Evolutionary conservation across 1,140 invertebrate genomes (phyloP).

Genomic region (Propsilocerus akamusi): DNA sequence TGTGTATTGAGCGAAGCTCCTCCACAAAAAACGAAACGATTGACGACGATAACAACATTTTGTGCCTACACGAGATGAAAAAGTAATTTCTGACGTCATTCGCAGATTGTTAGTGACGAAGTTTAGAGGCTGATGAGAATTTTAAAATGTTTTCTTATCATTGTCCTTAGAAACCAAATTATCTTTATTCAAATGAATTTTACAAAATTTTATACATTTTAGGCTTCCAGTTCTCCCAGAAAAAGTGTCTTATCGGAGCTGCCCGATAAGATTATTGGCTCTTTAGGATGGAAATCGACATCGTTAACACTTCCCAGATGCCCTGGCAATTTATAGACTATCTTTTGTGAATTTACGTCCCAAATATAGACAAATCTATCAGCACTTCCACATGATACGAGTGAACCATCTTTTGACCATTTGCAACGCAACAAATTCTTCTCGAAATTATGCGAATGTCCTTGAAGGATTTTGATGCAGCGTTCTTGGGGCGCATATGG

Average conservation of each 20-base stretch:
- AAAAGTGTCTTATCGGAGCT: constrained; percentile 94
- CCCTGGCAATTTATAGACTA: constrained; percentile 93
- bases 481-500: constrained; percentile 74
- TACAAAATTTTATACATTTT: too few relatives aligned
- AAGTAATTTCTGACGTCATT: too few relatives aligned
- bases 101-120: too few relatives aligned
- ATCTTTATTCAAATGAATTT: too few relatives aligned
- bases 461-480: constrained; percentile 80
- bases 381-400: constrained; percentile 77
- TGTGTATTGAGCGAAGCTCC: too few relatives aligned
- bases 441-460: constrained; percentile 97
- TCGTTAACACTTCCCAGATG: constrained; percentile 97
- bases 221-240: constrained; percentile 87
- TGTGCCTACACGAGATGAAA: too few relatives aligned
- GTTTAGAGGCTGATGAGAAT: too few relatives aligned
- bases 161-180: too few relatives aligned
- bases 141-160: too few relatives aligned
- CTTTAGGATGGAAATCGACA: constrained; percentile 87
- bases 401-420: constrained; percentile 80
- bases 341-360: constrained; percentile 80
- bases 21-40: too few relatives aligned
- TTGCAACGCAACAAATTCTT: constrained; percentile 77
- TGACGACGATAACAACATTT: too few relatives aligned
- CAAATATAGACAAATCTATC: constrained; percentile 94
- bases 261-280: constrained; percentile 85